phyloP scores from a whole-genome alignment of 2,113 vertebrate species.

The Eonycteris spelaea region DNA sequence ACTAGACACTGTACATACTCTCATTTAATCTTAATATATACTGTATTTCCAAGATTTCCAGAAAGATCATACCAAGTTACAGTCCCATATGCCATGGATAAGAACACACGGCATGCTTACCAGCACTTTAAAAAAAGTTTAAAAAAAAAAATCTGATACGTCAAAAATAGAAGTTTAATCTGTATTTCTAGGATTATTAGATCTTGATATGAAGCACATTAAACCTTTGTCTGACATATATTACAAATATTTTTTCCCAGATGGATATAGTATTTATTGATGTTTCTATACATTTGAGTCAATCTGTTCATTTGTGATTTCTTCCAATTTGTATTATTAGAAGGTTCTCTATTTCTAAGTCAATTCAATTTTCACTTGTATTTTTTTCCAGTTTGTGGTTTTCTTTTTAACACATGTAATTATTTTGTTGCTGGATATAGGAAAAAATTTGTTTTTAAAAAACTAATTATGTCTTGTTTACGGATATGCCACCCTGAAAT shows the following conservation, averaged over 20 bases:
- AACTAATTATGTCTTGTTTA: background rate
- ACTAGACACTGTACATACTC: background rate
- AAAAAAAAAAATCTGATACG: background rate
- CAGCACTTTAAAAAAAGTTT: background rate
- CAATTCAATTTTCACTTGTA: background rate
- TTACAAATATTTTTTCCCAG: background rate
- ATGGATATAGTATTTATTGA: background rate
- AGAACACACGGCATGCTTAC: background rate
- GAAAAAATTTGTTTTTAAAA: background rate
- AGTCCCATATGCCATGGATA: background rate
- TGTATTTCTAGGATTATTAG: constrained; percentile 23
- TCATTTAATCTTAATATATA: background rate
- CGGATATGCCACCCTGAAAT: too few relatives aligned
- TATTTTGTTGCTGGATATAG: background rate
- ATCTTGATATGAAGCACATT: background rate
- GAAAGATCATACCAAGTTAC: background rate
- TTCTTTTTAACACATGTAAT: background rate
- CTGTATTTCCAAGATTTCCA: background rate
- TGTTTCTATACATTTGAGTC: background rate
- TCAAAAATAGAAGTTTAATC: background rate
- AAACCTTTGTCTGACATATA: background rate
- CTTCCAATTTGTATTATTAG: background rate
- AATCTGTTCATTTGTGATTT: background rate
- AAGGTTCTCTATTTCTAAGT: background rate
- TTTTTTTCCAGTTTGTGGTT: background rate